Conservation (phyloP, 2,113 vertebrate genomes). For the Mirounga angustirostris region DNA sequence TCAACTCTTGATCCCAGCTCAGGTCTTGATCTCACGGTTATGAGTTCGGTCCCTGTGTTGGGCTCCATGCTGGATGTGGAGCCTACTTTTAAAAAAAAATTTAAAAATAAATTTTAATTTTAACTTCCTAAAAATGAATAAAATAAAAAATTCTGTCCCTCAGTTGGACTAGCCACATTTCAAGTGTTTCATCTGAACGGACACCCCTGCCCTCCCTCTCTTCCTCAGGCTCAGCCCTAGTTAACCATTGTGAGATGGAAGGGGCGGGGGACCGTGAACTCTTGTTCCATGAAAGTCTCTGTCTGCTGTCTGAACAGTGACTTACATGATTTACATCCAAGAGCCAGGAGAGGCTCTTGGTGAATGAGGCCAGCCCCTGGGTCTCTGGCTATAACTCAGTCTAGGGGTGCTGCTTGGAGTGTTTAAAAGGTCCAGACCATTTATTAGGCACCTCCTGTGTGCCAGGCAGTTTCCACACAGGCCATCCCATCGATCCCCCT, state of each 20-base stretch:
- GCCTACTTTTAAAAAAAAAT: not conserved
- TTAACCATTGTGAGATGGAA: not conserved
- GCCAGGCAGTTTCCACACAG: not conserved
- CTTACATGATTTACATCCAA: not conserved
- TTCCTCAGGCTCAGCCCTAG: not conserved
- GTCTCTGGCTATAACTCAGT: not conserved
- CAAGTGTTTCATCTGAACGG: not conserved
- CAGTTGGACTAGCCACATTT: not conserved
- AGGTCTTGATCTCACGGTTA: not conserved
- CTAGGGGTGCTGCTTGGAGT: not conserved
- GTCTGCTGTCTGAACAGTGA: not conserved
- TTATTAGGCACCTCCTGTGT: not conserved
- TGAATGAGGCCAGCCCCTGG: not conserved
- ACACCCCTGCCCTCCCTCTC: not conserved
- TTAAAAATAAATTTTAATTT: no score
- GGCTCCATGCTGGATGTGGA: not conserved
- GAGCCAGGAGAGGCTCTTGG: not conserved
- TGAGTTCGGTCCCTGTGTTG: no score
- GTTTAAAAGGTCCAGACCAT: not conserved
- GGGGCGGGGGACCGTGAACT: not conserved
- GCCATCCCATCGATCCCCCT: not conserved
- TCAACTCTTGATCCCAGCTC: not conserved
- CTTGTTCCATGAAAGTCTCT: not conserved
- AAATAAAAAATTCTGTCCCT: not conserved
- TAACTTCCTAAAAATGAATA: not conserved